Conservation (phyloP, 1,140 invertebrate species). For the Penaeus chinensis region DNA sequence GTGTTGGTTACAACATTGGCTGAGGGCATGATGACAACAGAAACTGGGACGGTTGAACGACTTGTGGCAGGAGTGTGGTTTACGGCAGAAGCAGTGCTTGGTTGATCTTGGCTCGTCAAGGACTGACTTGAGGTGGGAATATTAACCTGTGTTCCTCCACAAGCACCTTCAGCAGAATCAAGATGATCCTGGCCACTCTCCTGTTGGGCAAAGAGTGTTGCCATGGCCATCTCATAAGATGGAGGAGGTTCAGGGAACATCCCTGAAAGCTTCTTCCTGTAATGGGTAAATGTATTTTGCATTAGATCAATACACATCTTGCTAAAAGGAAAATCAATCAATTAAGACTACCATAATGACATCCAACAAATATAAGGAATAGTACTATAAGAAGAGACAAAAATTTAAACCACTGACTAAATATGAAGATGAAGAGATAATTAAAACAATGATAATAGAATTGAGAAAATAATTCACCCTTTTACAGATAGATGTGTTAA, state of each 20-base stretch:
- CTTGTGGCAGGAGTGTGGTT: too few species aligned
- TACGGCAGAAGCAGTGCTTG: neutral
- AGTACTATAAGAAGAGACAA: neutral
- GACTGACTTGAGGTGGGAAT: neutral
- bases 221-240: conserved; percentile 63
- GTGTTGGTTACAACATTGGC: too few species aligned
- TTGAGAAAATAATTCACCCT: neutral
- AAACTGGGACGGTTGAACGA: too few species aligned
- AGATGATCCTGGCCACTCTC: conserved; percentile 5
- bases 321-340: neutral
- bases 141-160: neutral
- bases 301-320: neutral
- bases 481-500: too few species aligned
- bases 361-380: neutral
- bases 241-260: conserved; percentile 62
- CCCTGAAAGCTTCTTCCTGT: conserved; percentile 59
- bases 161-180: conserved; percentile 6
- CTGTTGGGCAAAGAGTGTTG: conserved; percentile 41
- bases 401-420: neutral
- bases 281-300: neutral
- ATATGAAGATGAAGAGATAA: neutral
- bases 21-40: too few species aligned
- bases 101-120: neutral
- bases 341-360: neutral
- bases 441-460: neutral